Conservation (phyloP, 2,797 vertebrate species). For the Heteromormyrus szaboi region DNA sequence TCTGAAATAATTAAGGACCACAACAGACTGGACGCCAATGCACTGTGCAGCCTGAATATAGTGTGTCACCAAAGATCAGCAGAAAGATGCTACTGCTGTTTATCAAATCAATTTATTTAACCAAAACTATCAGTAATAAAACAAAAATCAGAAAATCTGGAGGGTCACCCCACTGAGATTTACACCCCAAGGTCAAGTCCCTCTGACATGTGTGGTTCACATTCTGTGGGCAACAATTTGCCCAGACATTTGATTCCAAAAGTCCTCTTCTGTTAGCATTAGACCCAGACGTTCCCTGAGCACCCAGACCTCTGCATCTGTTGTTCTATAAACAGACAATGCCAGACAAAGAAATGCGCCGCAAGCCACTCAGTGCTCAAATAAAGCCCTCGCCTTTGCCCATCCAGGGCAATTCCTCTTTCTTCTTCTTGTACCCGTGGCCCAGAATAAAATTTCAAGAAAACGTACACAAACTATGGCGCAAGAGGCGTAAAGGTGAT, state of each 20-base stretch:
- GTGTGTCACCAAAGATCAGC: not conserved
- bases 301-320: not conserved
- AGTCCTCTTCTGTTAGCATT: not conserved
- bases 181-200: not conserved
- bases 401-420: conserved; percentile 2
- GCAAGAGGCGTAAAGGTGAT: not conserved
- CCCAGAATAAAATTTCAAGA: not conserved
- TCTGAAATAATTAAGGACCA: not conserved
- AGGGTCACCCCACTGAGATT: not conserved
- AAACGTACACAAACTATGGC: not conserved
- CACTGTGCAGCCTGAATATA: not conserved
- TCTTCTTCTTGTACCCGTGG: not conserved
- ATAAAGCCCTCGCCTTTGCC: not conserved
- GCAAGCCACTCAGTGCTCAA: not conserved
- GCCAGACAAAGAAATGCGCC: conserved; percentile 11
- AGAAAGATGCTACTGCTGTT: not conserved
- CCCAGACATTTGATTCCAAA: not conserved
- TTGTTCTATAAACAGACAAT: conserved; percentile 20
- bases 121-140: not conserved
- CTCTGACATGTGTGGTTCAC: not conserved
- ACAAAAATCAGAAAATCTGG: not conserved
- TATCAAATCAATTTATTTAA: not conserved
- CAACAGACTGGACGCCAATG: not conserved
- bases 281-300: not conserved
- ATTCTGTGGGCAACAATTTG: not conserved